phyloP scores from a whole-genome alignment of 2,888 invertebrate species.

The Bellardia pandia region DNA sequence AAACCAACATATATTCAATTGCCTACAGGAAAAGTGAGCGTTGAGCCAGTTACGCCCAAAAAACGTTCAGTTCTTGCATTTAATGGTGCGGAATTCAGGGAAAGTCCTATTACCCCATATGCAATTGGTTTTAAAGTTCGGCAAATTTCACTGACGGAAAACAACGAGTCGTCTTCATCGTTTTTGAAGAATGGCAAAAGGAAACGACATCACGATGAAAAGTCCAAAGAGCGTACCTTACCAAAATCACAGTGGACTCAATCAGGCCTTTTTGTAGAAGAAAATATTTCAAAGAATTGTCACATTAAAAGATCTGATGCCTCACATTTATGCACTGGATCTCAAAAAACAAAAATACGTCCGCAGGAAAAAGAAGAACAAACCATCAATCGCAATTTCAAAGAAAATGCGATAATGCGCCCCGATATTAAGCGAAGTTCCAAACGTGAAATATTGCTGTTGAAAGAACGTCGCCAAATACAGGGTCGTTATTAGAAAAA shows the following conservation, averaged over 20 bases:
- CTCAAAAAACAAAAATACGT: neutral
- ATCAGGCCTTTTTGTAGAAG: slow-evolving; percentile 76
- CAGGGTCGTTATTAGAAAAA: slow-evolving; percentile 40
- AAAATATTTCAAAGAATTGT: slow-evolving; percentile 65
- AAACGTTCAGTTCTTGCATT: slow-evolving; percentile 66
- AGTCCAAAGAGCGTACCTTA: slow-evolving; percentile 56
- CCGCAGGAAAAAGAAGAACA: neutral
- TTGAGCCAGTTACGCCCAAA: slow-evolving; percentile 79
- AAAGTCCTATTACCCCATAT: slow-evolving; percentile 77
- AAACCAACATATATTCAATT: slow-evolving; percentile 74
- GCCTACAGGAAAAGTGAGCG: slow-evolving; percentile 79
- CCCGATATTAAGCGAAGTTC: slow-evolving; percentile 71
- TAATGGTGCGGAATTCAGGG: slow-evolving; percentile 76
- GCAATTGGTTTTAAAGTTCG: slow-evolving; percentile 76
- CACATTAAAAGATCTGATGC: slow-evolving; percentile 56
- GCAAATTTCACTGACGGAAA: slow-evolving; percentile 71
- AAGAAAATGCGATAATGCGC: slow-evolving; percentile 74
- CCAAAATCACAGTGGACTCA: slow-evolving; percentile 77
- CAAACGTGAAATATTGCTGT: slow-evolving; percentile 74
- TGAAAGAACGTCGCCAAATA: slow-evolving; percentile 68
- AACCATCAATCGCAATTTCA: slow-evolving; percentile 72
- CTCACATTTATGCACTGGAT: slow-evolving; percentile 39
- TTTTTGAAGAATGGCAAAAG: slow-evolving; percentile 25
- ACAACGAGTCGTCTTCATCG: slow-evolving; percentile 58
- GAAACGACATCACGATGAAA: slow-evolving; percentile 73